Conservation (phyloP, 2,113 vertebrate species). For the Esox niger region DNA sequence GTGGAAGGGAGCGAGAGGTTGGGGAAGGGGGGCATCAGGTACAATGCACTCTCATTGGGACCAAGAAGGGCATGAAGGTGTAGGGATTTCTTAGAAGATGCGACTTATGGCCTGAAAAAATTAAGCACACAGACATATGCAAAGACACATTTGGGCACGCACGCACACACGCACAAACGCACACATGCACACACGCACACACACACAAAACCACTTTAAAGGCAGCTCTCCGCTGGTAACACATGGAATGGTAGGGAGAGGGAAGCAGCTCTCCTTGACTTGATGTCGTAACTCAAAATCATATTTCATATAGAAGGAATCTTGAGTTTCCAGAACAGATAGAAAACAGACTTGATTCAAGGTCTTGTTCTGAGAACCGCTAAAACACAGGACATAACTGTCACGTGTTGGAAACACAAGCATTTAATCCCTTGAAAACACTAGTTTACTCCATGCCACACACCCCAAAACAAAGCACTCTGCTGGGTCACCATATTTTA, state of each 20-base stretch:
- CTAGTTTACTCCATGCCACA: background rate
- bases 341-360: conserved; percentile 36
- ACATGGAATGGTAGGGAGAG: conserved; percentile 13
- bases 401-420: conserved; percentile 11
- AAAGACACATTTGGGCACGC: conserved; percentile 21
- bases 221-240: background rate
- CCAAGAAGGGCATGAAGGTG: conserved; percentile 18
- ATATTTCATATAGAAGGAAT: conserved; percentile 26
- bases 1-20: conserved; percentile 15
- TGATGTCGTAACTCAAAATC: conserved; percentile 33
- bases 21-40: conserved; percentile 19
- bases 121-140: conserved; percentile 4
- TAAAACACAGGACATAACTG: conserved; percentile 33
- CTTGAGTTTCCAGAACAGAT: conserved; percentile 35
- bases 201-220: conserved; percentile 7
- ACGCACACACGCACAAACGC: conserved; percentile 2
- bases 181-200: conserved; percentile 1
- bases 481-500: background rate
- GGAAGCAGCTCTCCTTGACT: conserved; percentile 5
- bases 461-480: background rate
- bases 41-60: conserved; percentile 48
- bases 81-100: conserved; percentile 45
- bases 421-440: background rate
- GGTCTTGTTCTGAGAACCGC: conserved; percentile 32
- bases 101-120: conserved; percentile 19